Evolutionary conservation across 2,888 invertebrate species (phyloP), one percentile per base, ranked within the genome.

Genomic region (Acanthosoma haemorrhoidale): DNA sequence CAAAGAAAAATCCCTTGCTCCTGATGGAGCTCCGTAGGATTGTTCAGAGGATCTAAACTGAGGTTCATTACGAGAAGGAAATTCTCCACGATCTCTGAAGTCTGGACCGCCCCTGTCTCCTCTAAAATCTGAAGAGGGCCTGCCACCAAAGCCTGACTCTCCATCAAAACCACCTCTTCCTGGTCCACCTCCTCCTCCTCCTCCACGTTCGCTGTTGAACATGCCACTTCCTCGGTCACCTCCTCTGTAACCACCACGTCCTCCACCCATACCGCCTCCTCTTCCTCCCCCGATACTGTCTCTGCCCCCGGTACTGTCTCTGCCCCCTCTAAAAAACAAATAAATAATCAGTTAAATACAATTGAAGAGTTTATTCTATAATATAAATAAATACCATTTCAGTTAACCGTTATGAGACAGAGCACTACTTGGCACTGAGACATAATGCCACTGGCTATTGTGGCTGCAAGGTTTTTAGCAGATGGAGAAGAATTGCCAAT

Each of bases 61-160:
- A 25, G 61, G 59, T 21, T 63, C 64, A 15, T 63, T 39, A 43
- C 71, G 68, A 21, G 69, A 63, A 21, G 41, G 70, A 67, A 69
- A 71, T 29, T 69, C 69, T 34, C 78, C 74, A 58, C 71, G 39
- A 63, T 67, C 68, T 15, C 57, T 58, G 3, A 51, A 51, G 4
- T 51, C 51, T 5, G 51, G 51, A n/a, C 64, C 64, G 38, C 72
- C 72, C 34, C 72, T 15, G 21, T 66, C 73, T 16, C 73, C 73
- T 34, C 73, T 68, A 41, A 70, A 73, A 15, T 71, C 72, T 16
- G 34, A 34, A 2, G 58, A 59, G 11, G 34, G 58, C 4, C 64
- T n/a, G 2, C 68, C 73, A n/a, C 71, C 58, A 64, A 70, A 58
- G 13, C 67, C 67, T 9, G 51, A 51, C 31, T 64, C 64, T 9